phyloP scores from a whole-genome alignment of 2,113 vertebrate genomes.

The Mola mola region DNA sequence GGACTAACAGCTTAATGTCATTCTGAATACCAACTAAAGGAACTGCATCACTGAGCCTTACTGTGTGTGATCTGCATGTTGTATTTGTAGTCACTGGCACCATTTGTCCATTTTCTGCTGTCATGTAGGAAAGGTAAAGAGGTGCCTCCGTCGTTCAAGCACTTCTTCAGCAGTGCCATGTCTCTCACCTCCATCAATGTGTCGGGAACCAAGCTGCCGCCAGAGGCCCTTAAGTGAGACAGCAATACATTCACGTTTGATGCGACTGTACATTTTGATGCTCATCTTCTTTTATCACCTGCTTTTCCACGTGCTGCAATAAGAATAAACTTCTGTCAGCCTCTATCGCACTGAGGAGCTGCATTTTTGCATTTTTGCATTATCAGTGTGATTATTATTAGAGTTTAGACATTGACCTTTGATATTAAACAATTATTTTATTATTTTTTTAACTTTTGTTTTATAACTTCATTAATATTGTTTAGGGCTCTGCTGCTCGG shows the following conservation, averaged over 20 bases:
- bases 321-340: too few species aligned
- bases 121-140: conserved; percentile 92
- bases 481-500: conserved; percentile 92
- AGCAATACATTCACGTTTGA: conserved; percentile 25
- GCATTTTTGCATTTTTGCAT: too few species aligned
- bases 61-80: too few species aligned
- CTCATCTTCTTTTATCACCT: background rate
- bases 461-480: conserved; percentile 4
- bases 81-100: too few species aligned
- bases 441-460: too few species aligned
- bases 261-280: conserved; percentile 14
- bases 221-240: conserved; percentile 95
- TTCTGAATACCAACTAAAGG: background rate
- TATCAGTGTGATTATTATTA: too few species aligned
- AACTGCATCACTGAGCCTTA: background rate
- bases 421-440: too few species aligned
- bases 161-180: conserved; percentile 95
- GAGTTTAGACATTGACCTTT: too few species aligned
- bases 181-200: conserved; percentile 91
- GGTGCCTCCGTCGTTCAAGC: conserved; percentile 92
- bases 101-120: too few species aligned
- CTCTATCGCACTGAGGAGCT: background rate
- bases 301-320: conserved; percentile 13
- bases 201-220: conserved; percentile 94
- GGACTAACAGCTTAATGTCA: background rate